phyloP scores from a whole-genome alignment of 2,888 invertebrate genomes.

The Lycocerus yunnanus region DNA sequence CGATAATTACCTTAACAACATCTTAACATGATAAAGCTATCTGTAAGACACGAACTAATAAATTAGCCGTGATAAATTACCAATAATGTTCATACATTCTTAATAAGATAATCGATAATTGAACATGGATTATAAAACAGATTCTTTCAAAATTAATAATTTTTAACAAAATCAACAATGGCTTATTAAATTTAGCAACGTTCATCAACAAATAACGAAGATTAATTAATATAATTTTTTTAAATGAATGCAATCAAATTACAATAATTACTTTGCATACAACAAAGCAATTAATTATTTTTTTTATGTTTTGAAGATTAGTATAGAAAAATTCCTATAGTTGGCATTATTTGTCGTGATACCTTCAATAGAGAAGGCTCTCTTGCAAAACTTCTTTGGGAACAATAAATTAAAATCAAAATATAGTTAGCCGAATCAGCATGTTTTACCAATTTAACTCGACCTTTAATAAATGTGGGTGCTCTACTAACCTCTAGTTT shows the following conservation, averaged over 20 bases:
- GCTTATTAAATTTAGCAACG: neutral
- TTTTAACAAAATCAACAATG: neutral
- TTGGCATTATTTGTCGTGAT: conserved; percentile 17
- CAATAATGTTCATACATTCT: neutral
- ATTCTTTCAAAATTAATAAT: neutral
- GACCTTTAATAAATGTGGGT: conserved; percentile 10
- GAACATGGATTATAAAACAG: neutral
- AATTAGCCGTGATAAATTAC: conserved; percentile 7
- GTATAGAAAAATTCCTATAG: conserved; percentile 6
- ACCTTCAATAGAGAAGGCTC: conserved; percentile 16
- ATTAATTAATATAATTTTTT: neutral
- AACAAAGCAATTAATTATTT: conserved; percentile 1
- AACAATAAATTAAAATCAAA: conserved; percentile 9
- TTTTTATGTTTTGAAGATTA: neutral
- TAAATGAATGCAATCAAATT: neutral
- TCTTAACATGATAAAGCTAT: neutral
- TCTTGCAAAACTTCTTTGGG: conserved; percentile 15
- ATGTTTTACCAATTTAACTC: conserved; percentile 7
- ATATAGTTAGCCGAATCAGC: conserved; percentile 9
- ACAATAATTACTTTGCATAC: neutral
- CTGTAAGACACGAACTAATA: conserved; percentile 10
- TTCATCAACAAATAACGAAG: neutral
- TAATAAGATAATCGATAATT: neutral
- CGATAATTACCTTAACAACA: neutral
- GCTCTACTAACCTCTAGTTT: conserved; percentile 18